Percentiles rank a stretch among this genome's conserved stretches.
Conservation (phyloP, 2,888 invertebrate genomes). For the Imbricaverruca yamaguchii region DNA sequence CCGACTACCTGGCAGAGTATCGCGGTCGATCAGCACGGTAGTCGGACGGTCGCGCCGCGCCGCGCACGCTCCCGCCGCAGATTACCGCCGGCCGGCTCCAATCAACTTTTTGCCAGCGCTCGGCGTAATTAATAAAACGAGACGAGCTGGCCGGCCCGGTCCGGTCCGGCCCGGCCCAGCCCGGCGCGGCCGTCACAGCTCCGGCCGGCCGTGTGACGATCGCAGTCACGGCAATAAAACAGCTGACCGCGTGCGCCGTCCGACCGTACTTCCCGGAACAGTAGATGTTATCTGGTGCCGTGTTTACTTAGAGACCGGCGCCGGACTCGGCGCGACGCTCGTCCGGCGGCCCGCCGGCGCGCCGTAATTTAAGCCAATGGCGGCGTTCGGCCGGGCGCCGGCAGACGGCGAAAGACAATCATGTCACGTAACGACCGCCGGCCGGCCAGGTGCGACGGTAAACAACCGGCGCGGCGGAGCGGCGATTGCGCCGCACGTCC, state of each 20-base stretch:
- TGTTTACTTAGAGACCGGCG: slow-evolving; percentile 15
- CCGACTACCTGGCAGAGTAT: background rate
- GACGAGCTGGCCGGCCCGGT: background rate
- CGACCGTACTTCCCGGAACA: slow-evolving; percentile 1
- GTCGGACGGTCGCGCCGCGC: background rate
- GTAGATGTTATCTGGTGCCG: slow-evolving; percentile 8
- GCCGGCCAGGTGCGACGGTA: slow-evolving; percentile 11
- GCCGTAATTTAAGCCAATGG: background rate
- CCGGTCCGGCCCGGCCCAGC: background rate
- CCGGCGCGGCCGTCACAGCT: too few relatives aligned
- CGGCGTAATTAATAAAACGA: slow-evolving; percentile 17
- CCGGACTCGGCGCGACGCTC: background rate
- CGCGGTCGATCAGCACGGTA: slow-evolving; percentile 15
- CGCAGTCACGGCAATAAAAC: background rate
- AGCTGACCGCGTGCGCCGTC: background rate
- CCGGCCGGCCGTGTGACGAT: too few relatives aligned
- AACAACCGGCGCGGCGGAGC: background rate
- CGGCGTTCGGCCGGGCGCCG: background rate
- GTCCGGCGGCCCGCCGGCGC: background rate
- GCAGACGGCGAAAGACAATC: slow-evolving; percentile 7
- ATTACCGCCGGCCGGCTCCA: slow-evolving; percentile 13
- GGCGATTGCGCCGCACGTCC: too few relatives aligned
- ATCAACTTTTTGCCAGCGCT: slow-evolving; percentile 12
- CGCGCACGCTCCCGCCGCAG: background rate
- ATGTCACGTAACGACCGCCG: slow-evolving; percentile 4